phyloP scores from a whole-genome alignment of 2,113 vertebrate species.

The Rhegmatorhina hoffmannsi region DNA sequence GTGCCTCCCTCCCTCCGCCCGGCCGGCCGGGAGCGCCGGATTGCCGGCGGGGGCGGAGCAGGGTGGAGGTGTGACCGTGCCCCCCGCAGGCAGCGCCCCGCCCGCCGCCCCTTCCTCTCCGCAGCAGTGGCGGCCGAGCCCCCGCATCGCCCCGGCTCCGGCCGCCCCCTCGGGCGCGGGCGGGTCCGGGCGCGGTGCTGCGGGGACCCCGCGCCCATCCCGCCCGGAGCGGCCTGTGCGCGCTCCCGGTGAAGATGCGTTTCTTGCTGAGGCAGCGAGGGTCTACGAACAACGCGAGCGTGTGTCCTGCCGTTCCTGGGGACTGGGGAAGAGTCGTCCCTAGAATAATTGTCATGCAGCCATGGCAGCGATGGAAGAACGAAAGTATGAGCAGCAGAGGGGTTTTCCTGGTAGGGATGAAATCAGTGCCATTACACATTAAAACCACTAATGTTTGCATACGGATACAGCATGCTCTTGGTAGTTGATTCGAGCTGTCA shows the following conservation, averaged over 20 bases:
- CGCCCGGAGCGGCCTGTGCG: not conserved
- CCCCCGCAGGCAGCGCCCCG: too few species aligned
- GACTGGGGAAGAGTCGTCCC: not conserved
- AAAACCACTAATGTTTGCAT: not conserved
- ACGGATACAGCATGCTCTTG: not conserved
- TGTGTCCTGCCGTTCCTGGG: not conserved
- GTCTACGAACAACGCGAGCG: not conserved
- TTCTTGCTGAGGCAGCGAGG: not conserved
- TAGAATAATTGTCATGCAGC: not conserved
- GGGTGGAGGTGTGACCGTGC: not conserved
- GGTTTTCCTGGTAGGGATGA: not conserved
- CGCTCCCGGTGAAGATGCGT: not conserved
- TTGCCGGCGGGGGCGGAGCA: not conserved
- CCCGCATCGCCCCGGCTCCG: not conserved
- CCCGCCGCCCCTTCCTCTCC: too few species aligned
- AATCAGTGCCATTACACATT: not conserved
- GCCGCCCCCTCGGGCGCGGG: not conserved
- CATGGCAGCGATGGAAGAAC: not conserved
- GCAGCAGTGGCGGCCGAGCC: too few species aligned
- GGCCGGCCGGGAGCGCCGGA: too few species aligned
- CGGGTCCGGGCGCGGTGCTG: not conserved
- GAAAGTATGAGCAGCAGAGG: not conserved
- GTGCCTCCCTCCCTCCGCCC: too few species aligned
- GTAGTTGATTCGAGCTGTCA: not conserved
- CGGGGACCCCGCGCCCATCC: not conserved